Base-by-base conservation (phyloP, 2,113 vertebrate genomes). In the Tachysurus vachellii region DNA sequence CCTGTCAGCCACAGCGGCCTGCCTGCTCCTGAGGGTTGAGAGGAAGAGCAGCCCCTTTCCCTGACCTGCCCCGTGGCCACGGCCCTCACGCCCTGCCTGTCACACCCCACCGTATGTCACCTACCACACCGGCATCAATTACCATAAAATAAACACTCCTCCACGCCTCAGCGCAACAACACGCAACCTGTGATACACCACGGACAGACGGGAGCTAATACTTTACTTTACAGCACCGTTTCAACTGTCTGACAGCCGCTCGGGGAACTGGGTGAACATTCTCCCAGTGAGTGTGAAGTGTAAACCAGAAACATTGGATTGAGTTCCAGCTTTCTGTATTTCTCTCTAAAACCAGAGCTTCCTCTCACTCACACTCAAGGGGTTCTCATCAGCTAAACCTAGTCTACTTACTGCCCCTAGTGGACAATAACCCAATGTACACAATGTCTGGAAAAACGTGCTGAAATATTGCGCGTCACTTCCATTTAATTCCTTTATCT, bases 1-100 rank as follows among this genome's bases (percentile, higher is more conserved):
- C 89, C 95, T 95, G 94, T 95, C 94, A 95, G 5, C 59, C 86
- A 84, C 90, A 71, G 91, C 89, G 86, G 90, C 82, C 90, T 91
- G 86, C 88, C 91, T 91, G 88, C 88, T 92, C 91, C 88, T 86
- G 28, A 86, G 90, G 94, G 93, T 91, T 91, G 82, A 87, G 92
- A 91, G 91, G 88, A 91, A 92, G 93, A 93, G 91, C 91, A 84
- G 66, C 68, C 87, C 76, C 31, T n/a, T 92, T 88, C 76, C 31
- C 85, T 84, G 87, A 81, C 88, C 88, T 88, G 80, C 89, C 81
- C 70, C 64, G 36, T 42, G 88, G 90, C 91, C 90, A 89, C 88
- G 85, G 88, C 86, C 90, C 85, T 54, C 80, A 76, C 85, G 84
- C 84, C 85, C 80, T 77, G 87, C 79, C 91, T 89, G 9, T 90